Evolutionary conservation across 2,797 vertebrate species (phyloP), one percentile per base, ranked within the genome.

Genomic region (Galaxias olidus): DNA sequence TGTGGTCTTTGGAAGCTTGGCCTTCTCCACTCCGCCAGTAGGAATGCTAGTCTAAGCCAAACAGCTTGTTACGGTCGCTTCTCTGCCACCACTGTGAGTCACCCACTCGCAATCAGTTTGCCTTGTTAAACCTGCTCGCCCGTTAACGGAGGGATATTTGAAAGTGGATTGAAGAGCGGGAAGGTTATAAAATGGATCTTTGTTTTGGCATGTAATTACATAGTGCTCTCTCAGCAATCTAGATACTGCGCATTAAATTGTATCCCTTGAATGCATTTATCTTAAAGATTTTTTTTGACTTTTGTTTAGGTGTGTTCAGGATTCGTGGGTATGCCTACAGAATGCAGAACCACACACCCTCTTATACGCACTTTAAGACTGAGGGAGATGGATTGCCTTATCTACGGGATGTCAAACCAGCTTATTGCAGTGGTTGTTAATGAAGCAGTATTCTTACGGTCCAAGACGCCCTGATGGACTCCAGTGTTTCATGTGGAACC

Each of bases 221-320:
- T 20, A 60, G 40, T 67, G 30, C 61, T 56, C 46, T 45, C 40
- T 77, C 65, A 47, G 47, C 52, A 45, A 76, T 69, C 63, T 64
- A 12, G 12, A 60, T 20, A 20, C 19, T 54, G n/a, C 11, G 15
- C 15, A 15, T 50, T 15, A 9, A 47, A 12, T 47, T 47, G 8
- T 4, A 4, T 12, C 49, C 30, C 6, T 30, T 30, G 30, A 30
- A 30, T 30, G 30, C 30, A 6, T 30, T 6, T 30, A 3, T 30
- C 30, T 2, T 2, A 6, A 30, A 30, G 30, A 3, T 2, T 2
- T 30, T 30, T 30, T 30, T 3, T 30, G 30, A 30, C 30, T 30
- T 30, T 30, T 2, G 30, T 30, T 30, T 6, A n/a, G 30, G 30
- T 2, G 30, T 6, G 30, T 30, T 30, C 30, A 30, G 30, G 30